Conservation (phyloP, 2,888 invertebrate species). For the Apantesis nais region DNA sequence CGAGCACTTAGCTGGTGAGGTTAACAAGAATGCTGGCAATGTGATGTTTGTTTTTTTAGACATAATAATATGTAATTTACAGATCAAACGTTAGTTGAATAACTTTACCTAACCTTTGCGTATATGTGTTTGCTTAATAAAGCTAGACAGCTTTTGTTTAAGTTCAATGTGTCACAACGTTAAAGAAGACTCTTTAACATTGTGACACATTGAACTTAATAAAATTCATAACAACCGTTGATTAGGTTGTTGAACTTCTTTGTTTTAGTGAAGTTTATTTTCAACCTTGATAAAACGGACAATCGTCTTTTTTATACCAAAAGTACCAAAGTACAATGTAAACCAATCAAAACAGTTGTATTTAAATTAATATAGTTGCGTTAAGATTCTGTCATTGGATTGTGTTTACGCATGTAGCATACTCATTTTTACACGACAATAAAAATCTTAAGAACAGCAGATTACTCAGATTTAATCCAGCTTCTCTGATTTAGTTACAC, state of each 20-base stretch:
- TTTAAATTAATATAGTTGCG: not conserved
- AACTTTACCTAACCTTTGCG: not conserved
- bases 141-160: too few species aligned
- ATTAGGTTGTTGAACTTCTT: not conserved
- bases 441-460: too few species aligned
- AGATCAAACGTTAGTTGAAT: not conserved
- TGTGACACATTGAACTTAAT: slow-evolving; percentile 1
- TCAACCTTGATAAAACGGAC: not conserved
- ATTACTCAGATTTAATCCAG: too few species aligned
- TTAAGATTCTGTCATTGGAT: too few species aligned
- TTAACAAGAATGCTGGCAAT: too few species aligned
- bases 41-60: too few species aligned
- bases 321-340: too few species aligned
- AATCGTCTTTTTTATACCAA: not conserved
- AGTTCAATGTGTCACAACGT: not conserved
- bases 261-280: not conserved
- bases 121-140: not conserved
- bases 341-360: not conserved
- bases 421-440: too few species aligned
- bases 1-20: too few species aligned
- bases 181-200: not conserved
- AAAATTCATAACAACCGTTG: not conserved
- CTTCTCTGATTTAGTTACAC: too few species aligned
- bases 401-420: too few species aligned
- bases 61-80: too few species aligned